Conservation (phyloP, 2,888 invertebrate species). For the Ischnus inquisitorius region DNA sequence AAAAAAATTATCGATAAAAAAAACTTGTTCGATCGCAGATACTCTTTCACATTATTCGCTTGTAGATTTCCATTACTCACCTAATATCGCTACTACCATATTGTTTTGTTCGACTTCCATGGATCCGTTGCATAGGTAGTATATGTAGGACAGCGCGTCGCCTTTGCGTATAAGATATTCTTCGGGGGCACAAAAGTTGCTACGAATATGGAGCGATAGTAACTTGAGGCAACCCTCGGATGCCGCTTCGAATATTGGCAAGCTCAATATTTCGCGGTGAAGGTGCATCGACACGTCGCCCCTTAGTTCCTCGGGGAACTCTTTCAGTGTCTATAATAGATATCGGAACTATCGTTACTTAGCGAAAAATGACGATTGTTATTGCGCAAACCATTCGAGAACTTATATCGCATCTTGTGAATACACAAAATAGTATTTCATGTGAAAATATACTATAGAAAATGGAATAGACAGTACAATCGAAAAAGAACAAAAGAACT, state of each 20-base stretch:
- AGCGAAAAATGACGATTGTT: not conserved
- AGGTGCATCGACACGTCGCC: slow-evolving; percentile 98
- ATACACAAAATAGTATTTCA: not conserved
- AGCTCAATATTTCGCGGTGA: slow-evolving; percentile 96
- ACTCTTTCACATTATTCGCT: not conserved
- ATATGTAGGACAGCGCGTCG: slow-evolving; percentile 96
- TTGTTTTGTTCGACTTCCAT: slow-evolving; percentile 99
- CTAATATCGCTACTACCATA: slow-evolving; percentile 98
- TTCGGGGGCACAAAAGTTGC: slow-evolving; percentile 98
- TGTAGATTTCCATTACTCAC: slow-evolving; percentile 86
- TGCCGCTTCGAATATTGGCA: slow-evolving; percentile 97
- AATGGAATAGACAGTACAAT: too few relatives aligned
- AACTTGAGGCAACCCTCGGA: slow-evolving; percentile 98
- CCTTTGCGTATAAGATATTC: slow-evolving; percentile 98
- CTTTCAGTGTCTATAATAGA: slow-evolving; percentile 93
- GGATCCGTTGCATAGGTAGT: slow-evolving; percentile 98
- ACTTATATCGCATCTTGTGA: slow-evolving; percentile 6
- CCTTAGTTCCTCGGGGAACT: slow-evolving; percentile 97
- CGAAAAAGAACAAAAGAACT: too few relatives aligned
- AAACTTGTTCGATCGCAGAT: not conserved
- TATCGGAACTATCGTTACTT: slow-evolving; percentile 20
- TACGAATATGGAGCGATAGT: slow-evolving; percentile 95
- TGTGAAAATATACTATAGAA: not conserved
- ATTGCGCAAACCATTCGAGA: slow-evolving; percentile 9
- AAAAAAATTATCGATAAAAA: slow-evolving; percentile 13